These are phyloP conservation scores for Sialis lutaria DNA, from an alignment of 2,888 invertebrate genomes.

Conservation along the genomic window DNA sequence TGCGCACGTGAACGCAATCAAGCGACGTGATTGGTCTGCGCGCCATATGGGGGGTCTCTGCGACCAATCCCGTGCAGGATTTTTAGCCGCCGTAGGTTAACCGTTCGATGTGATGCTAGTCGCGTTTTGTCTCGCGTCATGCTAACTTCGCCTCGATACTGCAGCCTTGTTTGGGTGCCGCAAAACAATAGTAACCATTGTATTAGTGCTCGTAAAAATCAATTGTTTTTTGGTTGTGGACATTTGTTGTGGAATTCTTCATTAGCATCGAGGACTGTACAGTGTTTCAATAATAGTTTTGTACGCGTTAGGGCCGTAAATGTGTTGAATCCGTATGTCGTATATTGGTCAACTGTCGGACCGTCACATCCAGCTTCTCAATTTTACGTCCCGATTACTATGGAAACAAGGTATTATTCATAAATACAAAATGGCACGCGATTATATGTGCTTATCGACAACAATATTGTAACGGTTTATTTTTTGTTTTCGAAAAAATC, in stretches of 20 bases:
- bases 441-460: too few species aligned
- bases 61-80: too few species aligned
- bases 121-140: constrained; percentile 6
- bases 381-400: constrained; percentile 5
- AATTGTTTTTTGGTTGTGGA: neutral
- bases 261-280: neutral
- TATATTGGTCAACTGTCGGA: constrained; percentile 4
- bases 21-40: too few species aligned
- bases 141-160: constrained; percentile 5
- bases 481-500: too few species aligned
- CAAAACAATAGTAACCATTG: neutral
- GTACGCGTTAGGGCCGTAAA: constrained; percentile 5
- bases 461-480: too few species aligned
- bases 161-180: constrained; percentile 7
- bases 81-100: too few species aligned
- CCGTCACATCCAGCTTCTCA: constrained; percentile 1
- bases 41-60: too few species aligned
- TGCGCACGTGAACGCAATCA: too few species aligned
- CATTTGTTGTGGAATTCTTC: constrained; percentile 4
- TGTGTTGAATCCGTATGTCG: constrained; percentile 7
- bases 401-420: constrained; percentile 6
- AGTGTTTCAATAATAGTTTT: constrained; percentile 2
- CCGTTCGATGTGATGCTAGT: constrained; percentile 1
- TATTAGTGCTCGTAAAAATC: neutral
- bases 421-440: neutral